phyloP scores from a whole-genome alignment of 1,140 invertebrate species.

The Teleopsis dalmanni region DNA sequence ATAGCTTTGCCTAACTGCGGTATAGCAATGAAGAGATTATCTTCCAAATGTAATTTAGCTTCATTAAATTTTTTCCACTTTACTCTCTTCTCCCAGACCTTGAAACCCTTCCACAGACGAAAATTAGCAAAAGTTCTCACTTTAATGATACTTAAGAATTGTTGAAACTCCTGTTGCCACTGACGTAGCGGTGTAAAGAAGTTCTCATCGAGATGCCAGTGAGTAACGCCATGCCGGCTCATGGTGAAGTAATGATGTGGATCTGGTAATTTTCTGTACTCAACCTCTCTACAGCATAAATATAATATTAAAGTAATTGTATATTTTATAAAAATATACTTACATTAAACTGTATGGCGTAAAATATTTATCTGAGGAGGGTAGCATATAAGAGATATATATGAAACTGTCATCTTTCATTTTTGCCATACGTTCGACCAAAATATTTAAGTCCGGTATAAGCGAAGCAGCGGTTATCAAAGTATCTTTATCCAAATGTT shows the following conservation, averaged over 20 bases:
- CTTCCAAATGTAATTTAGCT: constrained; percentile 52
- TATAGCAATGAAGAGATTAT: constrained; percentile 66
- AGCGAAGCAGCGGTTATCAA: constrained; percentile 30
- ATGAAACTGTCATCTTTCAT: constrained; percentile 52
- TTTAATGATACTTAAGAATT: constrained; percentile 57
- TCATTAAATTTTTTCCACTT: constrained; percentile 57
- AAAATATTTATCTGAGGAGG: constrained; percentile 59
- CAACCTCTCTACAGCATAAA: constrained; percentile 49
- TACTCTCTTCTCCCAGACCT: constrained; percentile 70
- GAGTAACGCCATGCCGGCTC: constrained; percentile 60
- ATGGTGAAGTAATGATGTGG: constrained; percentile 60
- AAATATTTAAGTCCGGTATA: constrained; percentile 31
- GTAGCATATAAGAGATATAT: constrained; percentile 62
- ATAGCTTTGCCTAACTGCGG: constrained; percentile 61
- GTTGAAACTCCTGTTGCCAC: constrained; percentile 64
- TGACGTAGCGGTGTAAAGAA: constrained; percentile 59
- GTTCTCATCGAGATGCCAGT: constrained; percentile 55
- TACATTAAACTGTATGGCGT: constrained; percentile 60
- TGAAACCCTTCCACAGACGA: constrained; percentile 75
- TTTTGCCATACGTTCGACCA: constrained; percentile 17
- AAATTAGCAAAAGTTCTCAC: constrained; percentile 66
- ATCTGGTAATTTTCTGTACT: constrained; percentile 53
- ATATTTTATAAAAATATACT: constrained; percentile 15
- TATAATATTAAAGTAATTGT: background rate
- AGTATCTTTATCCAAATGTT: too few species aligned